Evolutionary conservation across 2,888 invertebrate genomes (phyloP).

Genomic region (Atherix ibis): DNA sequence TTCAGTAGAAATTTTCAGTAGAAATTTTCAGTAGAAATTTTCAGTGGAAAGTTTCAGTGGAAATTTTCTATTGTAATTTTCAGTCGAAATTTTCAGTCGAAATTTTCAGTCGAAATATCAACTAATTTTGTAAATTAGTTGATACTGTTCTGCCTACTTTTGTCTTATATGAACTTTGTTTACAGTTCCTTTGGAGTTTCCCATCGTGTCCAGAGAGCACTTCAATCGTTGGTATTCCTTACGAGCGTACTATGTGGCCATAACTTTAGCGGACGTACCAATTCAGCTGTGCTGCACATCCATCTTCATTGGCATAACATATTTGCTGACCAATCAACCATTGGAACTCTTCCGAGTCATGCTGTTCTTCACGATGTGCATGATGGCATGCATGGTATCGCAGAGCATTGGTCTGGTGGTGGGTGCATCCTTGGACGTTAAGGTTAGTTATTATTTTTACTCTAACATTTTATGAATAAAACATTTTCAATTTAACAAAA

Average conservation of each 20-base stretch:
- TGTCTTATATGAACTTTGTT: slow-evolving; percentile 5
- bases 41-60: too few species aligned
- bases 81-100: too few species aligned
- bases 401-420: slow-evolving; percentile 75
- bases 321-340: slow-evolving; percentile 77
- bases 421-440: slow-evolving; percentile 64
- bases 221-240: slow-evolving; percentile 84
- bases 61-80: too few species aligned
- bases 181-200: slow-evolving; percentile 68
- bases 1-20: too few species aligned
- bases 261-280: slow-evolving; percentile 65
- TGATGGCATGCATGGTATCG: slow-evolving; percentile 67
- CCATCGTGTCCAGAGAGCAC: slow-evolving; percentile 65
- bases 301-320: slow-evolving; percentile 61
- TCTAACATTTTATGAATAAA: slow-evolving; percentile 2
- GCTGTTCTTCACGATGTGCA: slow-evolving; percentile 53
- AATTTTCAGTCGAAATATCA: too few species aligned
- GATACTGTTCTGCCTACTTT: too few species aligned
- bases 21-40: too few species aligned
- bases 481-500: not conserved
- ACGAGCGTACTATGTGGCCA: slow-evolving; percentile 65
- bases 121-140: too few species aligned
- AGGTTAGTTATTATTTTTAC: too few species aligned
- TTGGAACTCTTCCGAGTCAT: slow-evolving; percentile 53
- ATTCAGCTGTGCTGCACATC: slow-evolving; percentile 62